Percentiles rank a stretch among this genome's conserved stretches.
These are phyloP conservation scores for Acipenser ruthenus DNA, from an alignment of 2,797 vertebrate genomes.

Conservation along the genomic window DNA sequence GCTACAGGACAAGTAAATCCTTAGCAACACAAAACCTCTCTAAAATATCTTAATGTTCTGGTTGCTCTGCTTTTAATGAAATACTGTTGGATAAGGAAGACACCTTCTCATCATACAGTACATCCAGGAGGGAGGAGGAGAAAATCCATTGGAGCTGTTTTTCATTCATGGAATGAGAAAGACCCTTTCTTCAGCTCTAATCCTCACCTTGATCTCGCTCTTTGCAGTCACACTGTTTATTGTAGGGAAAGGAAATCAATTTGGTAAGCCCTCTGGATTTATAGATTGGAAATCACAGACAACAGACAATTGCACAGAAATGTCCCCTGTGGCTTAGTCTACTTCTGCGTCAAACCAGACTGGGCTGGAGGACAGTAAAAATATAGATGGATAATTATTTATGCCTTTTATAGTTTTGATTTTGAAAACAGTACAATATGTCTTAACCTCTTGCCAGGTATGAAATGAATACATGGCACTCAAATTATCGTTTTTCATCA, in stretches of 20 bases:
- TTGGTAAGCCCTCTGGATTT: neutral
- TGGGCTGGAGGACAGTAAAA: neutral
- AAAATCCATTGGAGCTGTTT: no score
- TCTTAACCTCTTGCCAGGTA: no score
- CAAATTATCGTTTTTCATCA: neutral
- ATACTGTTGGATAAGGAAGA: no score
- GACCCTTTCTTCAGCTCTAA: slow-evolving; percentile 1
- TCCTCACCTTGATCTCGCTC: slow-evolving; percentile 12
- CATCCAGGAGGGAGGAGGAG: no score
- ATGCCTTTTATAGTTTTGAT: no score
- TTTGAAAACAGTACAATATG: no score
- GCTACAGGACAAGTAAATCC: no score
- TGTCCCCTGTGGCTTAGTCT: neutral
- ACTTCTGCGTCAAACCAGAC: neutral
- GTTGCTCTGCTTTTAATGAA: no score
- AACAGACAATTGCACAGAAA: neutral
- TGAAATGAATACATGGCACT: neutral
- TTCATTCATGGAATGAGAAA: neutral
- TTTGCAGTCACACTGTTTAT: slow-evolving; percentile 3
- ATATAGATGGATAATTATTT: no score
- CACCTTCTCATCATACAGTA: no score
- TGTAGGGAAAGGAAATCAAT: slow-evolving; percentile 15
- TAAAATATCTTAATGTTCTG: no score
- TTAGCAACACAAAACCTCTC: no score
- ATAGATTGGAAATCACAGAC: slow-evolving; percentile 6